Base-by-base conservation (phyloP, 2,113 vertebrate species). In the Corythaeola cristata region DNA sequence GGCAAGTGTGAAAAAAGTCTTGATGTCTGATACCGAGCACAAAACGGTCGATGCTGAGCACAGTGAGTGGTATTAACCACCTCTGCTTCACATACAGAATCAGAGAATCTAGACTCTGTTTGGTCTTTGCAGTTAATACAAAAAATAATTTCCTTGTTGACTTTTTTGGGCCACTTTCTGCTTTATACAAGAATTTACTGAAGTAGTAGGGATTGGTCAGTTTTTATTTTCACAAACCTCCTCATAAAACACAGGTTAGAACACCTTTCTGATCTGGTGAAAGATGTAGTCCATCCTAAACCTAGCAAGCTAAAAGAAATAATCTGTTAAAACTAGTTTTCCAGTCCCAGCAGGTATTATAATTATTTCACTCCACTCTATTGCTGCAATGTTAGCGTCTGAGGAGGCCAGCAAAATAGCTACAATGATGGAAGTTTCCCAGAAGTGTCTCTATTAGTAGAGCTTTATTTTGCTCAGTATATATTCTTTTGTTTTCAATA, bases 241-340 rank as follows among this genome's bases (percentile, higher is more conserved):
- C 47, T 47, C 35, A 35, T 55, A 89, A 93, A 92, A 39, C 27
- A 86, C 68, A 75, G 47, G 50, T 85, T 94, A 85, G 32, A 62
- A 47, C 74, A 47, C 41, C 41, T 50, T 93, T 89, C 79, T 90
- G 68, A 81, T 81, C 37, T 64, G 18, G 28, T 72, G 60, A 90
- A 93, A 89, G 73, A 56, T 16, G 35, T 33, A 91, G n/a, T 66
- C 64, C 33, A 56, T 89, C 76, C 86, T 71, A 83, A 92, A 95
- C n/a, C 17, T 59, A 84, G 78, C 26, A 90, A 92, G 77, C 20
- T 69, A 76, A 82, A 94, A 94, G 58, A 89, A 89, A 93, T 8
- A 80, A 52, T 59, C 91, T 71, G 60, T 87, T 89, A 93, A 90
- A 92, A 67, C 37, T 63, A 63, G 75, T 47, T 89, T 96, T 86